A percentile compares a stretch with the other conserved stretches of the same genome.
These are phyloP conservation scores for Parapsyche elsis DNA, from an alignment of 1,140 invertebrate species.

Conservation along the genomic window DNA sequence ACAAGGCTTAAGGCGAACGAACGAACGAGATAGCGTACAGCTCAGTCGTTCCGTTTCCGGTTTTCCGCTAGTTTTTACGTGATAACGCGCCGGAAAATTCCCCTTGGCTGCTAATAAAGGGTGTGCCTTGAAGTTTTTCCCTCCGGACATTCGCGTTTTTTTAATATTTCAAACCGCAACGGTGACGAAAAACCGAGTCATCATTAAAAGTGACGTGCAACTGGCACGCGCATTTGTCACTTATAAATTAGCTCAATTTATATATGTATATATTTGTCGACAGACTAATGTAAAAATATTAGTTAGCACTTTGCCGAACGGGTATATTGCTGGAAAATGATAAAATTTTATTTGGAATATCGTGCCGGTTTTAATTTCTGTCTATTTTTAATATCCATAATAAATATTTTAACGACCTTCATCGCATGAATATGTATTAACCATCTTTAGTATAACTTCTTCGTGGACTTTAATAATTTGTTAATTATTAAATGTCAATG, in stretches of 20 bases:
- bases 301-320: background rate
- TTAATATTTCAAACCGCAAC: background rate
- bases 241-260: background rate
- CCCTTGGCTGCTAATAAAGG: background rate
- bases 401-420: too few relatives aligned
- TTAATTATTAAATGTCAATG: too few relatives aligned
- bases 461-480: too few relatives aligned
- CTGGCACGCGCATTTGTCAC: background rate
- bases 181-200: background rate
- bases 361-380: too few relatives aligned
- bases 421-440: too few relatives aligned
- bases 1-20: background rate
- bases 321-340: too few relatives aligned
- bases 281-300: background rate
- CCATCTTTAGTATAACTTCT: too few relatives aligned
- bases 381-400: too few relatives aligned
- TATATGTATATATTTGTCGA: background rate
- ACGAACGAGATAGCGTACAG: background rate
- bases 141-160: background rate
- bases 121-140: slow-evolving; percentile 1
- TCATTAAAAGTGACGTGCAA: background rate
- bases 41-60: too few relatives aligned
- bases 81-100: slow-evolving; percentile 15
- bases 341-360: too few relatives aligned
- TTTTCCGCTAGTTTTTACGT: slow-evolving; percentile 12